Evolutionary conservation across 2,113 vertebrate genomes (phyloP).

Genomic region (Phocoena phocoena): DNA sequence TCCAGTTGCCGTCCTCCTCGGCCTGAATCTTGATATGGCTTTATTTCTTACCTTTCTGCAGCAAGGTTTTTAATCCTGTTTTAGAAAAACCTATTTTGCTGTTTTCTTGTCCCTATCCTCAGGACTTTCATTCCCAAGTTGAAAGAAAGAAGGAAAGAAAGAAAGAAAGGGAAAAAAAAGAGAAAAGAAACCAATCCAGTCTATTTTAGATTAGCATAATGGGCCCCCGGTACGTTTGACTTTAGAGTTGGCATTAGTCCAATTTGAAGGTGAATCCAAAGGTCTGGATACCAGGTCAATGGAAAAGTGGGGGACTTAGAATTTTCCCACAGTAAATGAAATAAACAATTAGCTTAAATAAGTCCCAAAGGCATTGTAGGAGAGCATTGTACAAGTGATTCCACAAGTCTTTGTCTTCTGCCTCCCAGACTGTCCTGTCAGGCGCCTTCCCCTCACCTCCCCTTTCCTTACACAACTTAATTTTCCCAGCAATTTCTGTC

Average conservation of each 20-base stretch:
- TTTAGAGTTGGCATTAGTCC: slow-evolving; percentile 13
- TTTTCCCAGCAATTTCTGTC: not conserved
- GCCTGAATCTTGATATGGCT: slow-evolving; percentile 55
- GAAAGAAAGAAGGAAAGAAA: not conserved
- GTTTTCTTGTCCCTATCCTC: not conserved
- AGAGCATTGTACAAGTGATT: not conserved
- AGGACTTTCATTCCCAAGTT: not conserved
- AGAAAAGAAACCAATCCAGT: not conserved
- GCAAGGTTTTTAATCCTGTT: not conserved
- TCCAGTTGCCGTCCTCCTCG: slow-evolving; percentile 59
- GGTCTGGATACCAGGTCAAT: not conserved
- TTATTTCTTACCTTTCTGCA: slow-evolving; percentile 55
- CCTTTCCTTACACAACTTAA: not conserved
- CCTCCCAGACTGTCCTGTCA: too few species aligned
- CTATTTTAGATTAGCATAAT: not conserved
- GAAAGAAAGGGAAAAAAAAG: too few species aligned
- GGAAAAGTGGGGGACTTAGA: not conserved
- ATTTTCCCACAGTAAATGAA: not conserved
- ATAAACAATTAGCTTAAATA: not conserved
- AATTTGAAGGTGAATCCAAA: slow-evolving; percentile 40
- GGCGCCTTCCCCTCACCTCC: not conserved
- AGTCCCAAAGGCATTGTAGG: not conserved
- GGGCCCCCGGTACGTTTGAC: not conserved
- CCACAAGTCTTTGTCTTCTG: not conserved
- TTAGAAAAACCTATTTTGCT: not conserved